These are phyloP conservation scores for Aphelinus atriplicis DNA, from an alignment of 1,140 invertebrate species.

Conservation along the genomic window DNA sequence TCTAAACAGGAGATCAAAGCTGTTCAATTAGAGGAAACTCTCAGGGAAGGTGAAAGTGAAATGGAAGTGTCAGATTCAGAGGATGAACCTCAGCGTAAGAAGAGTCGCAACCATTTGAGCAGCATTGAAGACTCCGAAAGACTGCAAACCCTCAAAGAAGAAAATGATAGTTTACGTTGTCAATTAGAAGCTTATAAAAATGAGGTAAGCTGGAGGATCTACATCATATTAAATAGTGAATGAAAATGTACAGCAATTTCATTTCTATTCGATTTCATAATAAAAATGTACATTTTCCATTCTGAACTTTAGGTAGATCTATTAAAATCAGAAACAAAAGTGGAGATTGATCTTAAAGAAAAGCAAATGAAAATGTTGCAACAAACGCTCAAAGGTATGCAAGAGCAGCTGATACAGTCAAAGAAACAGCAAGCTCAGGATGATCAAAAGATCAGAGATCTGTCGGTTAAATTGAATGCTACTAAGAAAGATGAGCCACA, in stretches of 20 bases:
- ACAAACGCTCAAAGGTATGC: conserved; percentile 83
- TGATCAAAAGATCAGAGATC: conserved; percentile 70
- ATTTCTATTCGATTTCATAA: conserved; percentile 7
- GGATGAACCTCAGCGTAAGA: conserved; percentile 69
- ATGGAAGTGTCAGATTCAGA: conserved; percentile 86
- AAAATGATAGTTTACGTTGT: conserved; percentile 90
- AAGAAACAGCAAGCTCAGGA: conserved; percentile 73
- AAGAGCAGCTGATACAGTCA: conserved; percentile 76
- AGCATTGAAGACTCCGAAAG: conserved; percentile 56
- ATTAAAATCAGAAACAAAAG: conserved; percentile 74
- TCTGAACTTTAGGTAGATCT: conserved; percentile 67
- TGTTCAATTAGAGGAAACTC: conserved; percentile 77
- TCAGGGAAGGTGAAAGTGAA: conserved; percentile 78
- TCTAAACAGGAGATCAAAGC: conserved; percentile 78
- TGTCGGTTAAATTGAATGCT: conserved; percentile 68
- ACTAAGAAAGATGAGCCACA: conserved; percentile 55
- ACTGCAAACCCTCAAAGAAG: conserved; percentile 72
- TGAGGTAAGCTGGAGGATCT: conserved; percentile 69
- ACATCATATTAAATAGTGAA: neutral
- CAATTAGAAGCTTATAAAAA: conserved; percentile 95
- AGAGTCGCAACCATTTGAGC: conserved; percentile 57
- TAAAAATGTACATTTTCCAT: conserved; percentile 3
- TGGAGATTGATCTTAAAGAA: conserved; percentile 76
- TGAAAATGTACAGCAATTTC: neutral
- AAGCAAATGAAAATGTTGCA: conserved; percentile 79